These are phyloP conservation scores for Triplophysa yarkandensis DNA, from an alignment of 2,797 vertebrate species.

Conservation along the genomic window DNA sequence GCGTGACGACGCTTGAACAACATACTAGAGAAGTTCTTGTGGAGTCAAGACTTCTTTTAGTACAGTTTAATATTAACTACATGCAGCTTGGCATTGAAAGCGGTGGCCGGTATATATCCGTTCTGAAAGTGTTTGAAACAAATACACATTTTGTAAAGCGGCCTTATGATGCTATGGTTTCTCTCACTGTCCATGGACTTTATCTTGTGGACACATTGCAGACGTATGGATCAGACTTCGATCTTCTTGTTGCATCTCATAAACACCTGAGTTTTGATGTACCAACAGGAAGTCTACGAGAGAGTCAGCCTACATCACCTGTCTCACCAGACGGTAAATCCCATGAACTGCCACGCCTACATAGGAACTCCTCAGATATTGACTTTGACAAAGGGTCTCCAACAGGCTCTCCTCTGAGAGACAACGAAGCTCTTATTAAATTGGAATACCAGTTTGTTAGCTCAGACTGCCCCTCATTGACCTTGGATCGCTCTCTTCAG, in stretches of 20 bases:
- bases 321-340: conserved; percentile 65
- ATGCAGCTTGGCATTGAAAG: conserved; percentile 97
- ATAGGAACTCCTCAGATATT: conserved; percentile 50
- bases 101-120: conserved; percentile 92
- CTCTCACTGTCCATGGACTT: conserved; percentile 92
- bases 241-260: conserved; percentile 95
- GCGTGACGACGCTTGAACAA: conserved; percentile 90
- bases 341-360: conserved; percentile 63
- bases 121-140: conserved; percentile 95
- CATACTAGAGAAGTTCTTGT: conserved; percentile 93
- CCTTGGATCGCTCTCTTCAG: conserved; percentile 91
- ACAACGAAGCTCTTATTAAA: conserved; percentile 92
- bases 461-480: conserved; percentile 95
- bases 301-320: conserved; percentile 89
- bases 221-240: conserved; percentile 95
- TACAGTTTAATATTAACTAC: conserved; percentile 94
- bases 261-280: conserved; percentile 95
- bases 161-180: conserved; percentile 92
- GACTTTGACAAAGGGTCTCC: conserved; percentile 65
- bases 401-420: conserved; percentile 70
- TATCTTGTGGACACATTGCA: conserved; percentile 95
- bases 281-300: conserved; percentile 89
- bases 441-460: conserved; percentile 97
- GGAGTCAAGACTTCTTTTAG: conserved; percentile 92
- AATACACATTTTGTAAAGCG: conserved; percentile 95